These are phyloP conservation scores for Colostygia pectinataria DNA, from an alignment of 2,888 invertebrate genomes.

Conservation along the genomic window DNA sequence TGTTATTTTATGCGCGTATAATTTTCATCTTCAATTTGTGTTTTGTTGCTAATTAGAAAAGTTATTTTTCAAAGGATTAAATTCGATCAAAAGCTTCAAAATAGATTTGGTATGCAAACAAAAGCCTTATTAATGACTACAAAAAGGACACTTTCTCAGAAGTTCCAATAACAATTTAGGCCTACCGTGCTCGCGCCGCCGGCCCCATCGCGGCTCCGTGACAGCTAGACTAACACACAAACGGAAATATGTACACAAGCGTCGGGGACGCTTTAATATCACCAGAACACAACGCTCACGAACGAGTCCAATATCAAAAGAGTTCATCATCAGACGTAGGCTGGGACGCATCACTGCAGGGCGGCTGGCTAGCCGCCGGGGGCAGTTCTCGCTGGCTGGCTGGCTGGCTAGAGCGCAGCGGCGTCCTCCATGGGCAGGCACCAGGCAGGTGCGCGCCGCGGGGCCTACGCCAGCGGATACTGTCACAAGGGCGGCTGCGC, in stretches of 20 bases:
- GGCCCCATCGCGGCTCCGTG: conserved; percentile 54
- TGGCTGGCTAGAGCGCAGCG: conserved; percentile 48
- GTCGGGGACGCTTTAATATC: conserved; percentile 57
- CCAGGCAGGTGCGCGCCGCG: conserved; percentile 58
- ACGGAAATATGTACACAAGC: conserved; percentile 72
- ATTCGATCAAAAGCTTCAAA: conserved; percentile 29
- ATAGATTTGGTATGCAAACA: conserved; percentile 60
- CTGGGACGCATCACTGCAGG: conserved; percentile 1
- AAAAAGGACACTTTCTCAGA: conserved; percentile 69
- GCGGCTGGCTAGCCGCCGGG: conserved; percentile 1
- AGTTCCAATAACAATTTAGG: conserved; percentile 66
- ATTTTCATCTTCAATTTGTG: conserved; percentile 28
- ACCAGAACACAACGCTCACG: conserved; percentile 78
- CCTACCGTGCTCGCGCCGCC: conserved; percentile 61
- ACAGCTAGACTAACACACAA: conserved; percentile 69
- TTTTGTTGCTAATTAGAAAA: background rate
- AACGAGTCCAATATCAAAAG: conserved; percentile 73
- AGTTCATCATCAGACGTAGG: conserved; percentile 39
- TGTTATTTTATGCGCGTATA: conserved; percentile 53
- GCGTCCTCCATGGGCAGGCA: conserved; percentile 45
- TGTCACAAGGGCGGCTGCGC: conserved; percentile 95
- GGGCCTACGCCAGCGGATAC: conserved; percentile 93
- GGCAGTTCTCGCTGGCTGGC: conserved; percentile 7
- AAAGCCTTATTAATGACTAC: conserved; percentile 54
- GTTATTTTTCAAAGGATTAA: conserved; percentile 9